phyloP scores from a whole-genome alignment of 2,113 vertebrate genomes.

The Empidonax traillii region DNA sequence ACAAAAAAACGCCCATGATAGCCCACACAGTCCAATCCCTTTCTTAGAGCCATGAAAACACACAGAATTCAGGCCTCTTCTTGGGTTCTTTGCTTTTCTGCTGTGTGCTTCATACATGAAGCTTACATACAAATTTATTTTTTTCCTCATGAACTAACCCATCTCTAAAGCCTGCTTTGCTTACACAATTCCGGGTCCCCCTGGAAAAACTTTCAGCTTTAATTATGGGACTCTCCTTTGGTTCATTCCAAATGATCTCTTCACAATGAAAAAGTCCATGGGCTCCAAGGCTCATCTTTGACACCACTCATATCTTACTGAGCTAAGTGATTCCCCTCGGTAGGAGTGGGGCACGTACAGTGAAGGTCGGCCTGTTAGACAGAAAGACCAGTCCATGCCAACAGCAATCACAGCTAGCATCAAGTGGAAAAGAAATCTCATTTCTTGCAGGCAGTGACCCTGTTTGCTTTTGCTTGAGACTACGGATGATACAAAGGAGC shows the following conservation, averaged over 20 bases:
- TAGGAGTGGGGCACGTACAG: not conserved
- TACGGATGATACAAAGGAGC: not conserved
- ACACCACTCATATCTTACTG: not conserved
- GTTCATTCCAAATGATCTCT: not conserved
- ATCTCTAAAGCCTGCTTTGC: not conserved
- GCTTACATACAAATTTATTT: not conserved
- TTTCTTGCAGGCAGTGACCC: not conserved
- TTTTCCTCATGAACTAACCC: not conserved
- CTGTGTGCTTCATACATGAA: not conserved
- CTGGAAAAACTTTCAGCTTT: not conserved
- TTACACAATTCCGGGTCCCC: not conserved
- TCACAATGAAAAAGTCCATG: not conserved
- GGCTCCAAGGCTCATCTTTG: not conserved
- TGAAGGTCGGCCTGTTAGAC: not conserved
- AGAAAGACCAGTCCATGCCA: not conserved
- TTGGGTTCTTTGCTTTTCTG: not conserved
- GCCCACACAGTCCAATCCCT: not conserved
- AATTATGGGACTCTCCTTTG: not conserved
- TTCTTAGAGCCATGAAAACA: not conserved
- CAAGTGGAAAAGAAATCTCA: not conserved
- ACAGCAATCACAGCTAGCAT: not conserved
- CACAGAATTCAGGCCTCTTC: not conserved
- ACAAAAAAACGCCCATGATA: not conserved
- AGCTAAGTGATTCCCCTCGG: not conserved
- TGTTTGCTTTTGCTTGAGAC: not conserved